phyloP scores from a whole-genome alignment of 2,888 invertebrate species.

The Parasteatoda lunata region DNA sequence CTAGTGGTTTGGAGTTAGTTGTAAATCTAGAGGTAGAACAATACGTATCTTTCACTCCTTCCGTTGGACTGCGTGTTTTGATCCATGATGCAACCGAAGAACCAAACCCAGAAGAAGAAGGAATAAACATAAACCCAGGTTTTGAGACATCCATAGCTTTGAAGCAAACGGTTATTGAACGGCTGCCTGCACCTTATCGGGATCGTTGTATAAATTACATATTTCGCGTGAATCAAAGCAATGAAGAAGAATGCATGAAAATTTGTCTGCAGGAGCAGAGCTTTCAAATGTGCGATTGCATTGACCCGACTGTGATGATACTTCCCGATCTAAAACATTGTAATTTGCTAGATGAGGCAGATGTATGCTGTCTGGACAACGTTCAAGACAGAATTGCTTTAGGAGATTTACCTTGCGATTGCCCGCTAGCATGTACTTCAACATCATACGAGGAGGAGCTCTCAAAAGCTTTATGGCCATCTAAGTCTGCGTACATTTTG shows the following conservation, averaged over 20 bases:
- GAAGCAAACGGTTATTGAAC: background rate
- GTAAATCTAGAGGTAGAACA: slow-evolving; percentile 55
- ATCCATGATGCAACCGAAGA: slow-evolving; percentile 64
- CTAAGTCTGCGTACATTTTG: background rate
- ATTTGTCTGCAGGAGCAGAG: slow-evolving; percentile 11
- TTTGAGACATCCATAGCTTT: slow-evolving; percentile 35
- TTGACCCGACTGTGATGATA: slow-evolving; percentile 11
- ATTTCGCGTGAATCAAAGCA: background rate
- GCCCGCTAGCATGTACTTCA: slow-evolving; percentile 26
- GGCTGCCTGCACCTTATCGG: slow-evolving; percentile 34
- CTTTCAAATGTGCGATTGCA: slow-evolving; percentile 10
- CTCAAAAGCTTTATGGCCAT: slow-evolving; percentile 27
- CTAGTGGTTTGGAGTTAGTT: slow-evolving; percentile 45
- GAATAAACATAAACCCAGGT: slow-evolving; percentile 31
- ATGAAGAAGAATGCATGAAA: background rate
- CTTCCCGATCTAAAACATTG: background rate
- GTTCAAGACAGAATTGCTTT: background rate
- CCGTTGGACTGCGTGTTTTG: slow-evolving; percentile 66
- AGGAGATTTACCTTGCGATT: slow-evolving; percentile 2
- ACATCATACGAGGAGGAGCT: slow-evolving; percentile 7
- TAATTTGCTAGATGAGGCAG: background rate
- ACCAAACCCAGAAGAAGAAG: slow-evolving; percentile 30
- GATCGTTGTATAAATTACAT: slow-evolving; percentile 30
- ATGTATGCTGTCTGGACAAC: slow-evolving; percentile 18
- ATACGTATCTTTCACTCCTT: slow-evolving; percentile 57